Base-by-base conservation (phyloP, 2,888 invertebrate genomes). In the Metopia argyrocephala region DNA sequence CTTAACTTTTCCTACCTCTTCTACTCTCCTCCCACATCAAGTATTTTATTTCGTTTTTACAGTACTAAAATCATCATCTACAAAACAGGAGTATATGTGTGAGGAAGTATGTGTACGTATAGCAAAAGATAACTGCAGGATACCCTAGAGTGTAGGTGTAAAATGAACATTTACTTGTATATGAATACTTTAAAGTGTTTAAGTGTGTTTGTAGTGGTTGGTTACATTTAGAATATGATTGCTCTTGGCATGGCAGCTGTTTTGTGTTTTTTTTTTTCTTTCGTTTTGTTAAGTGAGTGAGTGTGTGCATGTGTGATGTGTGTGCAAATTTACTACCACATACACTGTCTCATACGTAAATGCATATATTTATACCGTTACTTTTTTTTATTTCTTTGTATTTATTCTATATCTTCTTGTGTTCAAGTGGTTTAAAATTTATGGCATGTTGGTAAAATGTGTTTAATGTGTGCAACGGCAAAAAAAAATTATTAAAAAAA, bases 401-500 rank as follows among this genome's bases (percentile, higher is more conserved):
- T 56, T 48, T 70, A 31, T 71, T 71, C 68, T 73, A 57, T 68
- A 80, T 76, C 76, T 76, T 64, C 69, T 76, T 73, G 52, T 59
- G 69, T 80, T 76, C 73, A 73, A 80, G 76, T 65, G 80, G 80
- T 69, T 76, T 64, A 64, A 73, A 76, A 80, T 80, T 76, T 76
- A 80, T 80, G 80, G 76, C 76, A 76, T 68, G 68, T 76, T 73
- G 64, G 80, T 62, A 80, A 80, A 80, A 80, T 80, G 76, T 80
- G 64, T 73, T 80, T 80, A 80, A 80, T 73, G 73, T 80, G 64
- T 80, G 71, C 52, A 38, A 15, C 3, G 54, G 48, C 25, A 25
- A 48, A 45, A 69, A 27, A 38, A 52, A 50, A 5, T 9, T 38
- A 15, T 38, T 38, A 70, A 57, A 64, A 28, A 46, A 4, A 48